Percentiles rank a stretch among this genome's conserved stretches.
Evolutionary conservation across 2,888 invertebrate species (phyloP).

Genomic region (Zelleria hepariella): DNA sequence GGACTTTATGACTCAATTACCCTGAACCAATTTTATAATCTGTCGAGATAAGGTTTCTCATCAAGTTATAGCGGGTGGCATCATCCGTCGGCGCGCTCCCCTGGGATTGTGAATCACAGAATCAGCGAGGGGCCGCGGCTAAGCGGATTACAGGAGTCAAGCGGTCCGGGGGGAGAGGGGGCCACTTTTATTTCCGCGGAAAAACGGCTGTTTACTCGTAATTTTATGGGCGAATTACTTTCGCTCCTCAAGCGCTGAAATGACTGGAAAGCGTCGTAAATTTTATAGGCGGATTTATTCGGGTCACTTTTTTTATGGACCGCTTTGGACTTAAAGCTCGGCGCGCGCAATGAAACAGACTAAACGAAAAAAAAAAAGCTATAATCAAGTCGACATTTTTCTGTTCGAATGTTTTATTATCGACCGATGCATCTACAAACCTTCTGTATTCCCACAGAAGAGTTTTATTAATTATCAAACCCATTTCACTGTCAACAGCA

Average conservation of each 20-base stretch:
- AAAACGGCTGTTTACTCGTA: conserved; percentile 69
- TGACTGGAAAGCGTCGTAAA: conserved; percentile 56
- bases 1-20: conserved; percentile 61
- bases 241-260: conserved; percentile 62
- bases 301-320: conserved; percentile 46
- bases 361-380: background rate
- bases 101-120: conserved; percentile 17
- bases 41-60: conserved; percentile 62
- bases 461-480: conserved; percentile 68
- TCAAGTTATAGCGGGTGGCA: conserved; percentile 60
- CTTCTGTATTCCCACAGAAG: conserved; percentile 21
- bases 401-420: conserved; percentile 1
- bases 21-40: conserved; percentile 65
- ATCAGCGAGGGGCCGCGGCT: conserved; percentile 41
- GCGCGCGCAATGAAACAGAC: background rate
- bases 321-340: conserved; percentile 7
- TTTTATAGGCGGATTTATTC: conserved; percentile 56
- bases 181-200: conserved; percentile 57
- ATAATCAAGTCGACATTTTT: background rate
- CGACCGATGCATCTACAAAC: background rate
- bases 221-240: conserved; percentile 68
- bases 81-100: conserved; percentile 31
- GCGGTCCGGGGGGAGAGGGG: conserved; percentile 28
- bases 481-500: conserved; percentile 69
- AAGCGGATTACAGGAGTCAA: conserved; percentile 70